Evolutionary conservation across 2,888 invertebrate species (phyloP).

Genomic region (Leistus spinibarbis): DNA sequence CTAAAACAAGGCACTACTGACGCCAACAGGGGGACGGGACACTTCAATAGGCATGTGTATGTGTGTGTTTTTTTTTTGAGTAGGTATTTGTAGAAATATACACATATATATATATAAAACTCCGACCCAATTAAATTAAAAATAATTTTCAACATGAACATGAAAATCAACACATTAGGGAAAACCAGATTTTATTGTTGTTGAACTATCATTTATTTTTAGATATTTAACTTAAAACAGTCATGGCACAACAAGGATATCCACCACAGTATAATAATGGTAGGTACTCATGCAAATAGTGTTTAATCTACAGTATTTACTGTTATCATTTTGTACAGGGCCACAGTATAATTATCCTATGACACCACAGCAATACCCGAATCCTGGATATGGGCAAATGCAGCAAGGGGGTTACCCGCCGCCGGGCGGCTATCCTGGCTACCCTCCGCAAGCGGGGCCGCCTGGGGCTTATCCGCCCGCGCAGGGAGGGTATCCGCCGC

Average conservation of each 20-base stretch:
- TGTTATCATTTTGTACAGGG: slow-evolving; percentile 4
- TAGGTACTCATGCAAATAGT: neutral
- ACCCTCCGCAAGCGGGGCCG: slow-evolving; percentile 52
- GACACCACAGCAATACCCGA: slow-evolving; percentile 41
- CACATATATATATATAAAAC: neutral
- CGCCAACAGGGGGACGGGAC: neutral
- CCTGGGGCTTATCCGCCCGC: slow-evolving; percentile 46
- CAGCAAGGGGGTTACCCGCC: slow-evolving; percentile 44
- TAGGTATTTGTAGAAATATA: neutral
- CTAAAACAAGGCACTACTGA: neutral
- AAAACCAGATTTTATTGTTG: neutral
- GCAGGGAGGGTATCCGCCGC: slow-evolving; percentile 46
- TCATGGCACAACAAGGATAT: slow-evolving; percentile 33
- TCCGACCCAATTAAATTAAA: neutral
- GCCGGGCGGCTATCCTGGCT: slow-evolving; percentile 48
- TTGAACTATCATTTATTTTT: neutral
- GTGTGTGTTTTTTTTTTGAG: neutral
- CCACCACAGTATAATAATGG: slow-evolving; percentile 33
- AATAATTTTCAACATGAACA: neutral
- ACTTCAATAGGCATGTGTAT: neutral
- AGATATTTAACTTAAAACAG: slow-evolving; percentile 1
- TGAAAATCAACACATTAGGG: neutral
- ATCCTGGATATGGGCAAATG: slow-evolving; percentile 45
- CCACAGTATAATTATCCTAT: slow-evolving; percentile 25
- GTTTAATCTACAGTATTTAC: neutral